Evolutionary conservation across 2,888 invertebrate species (phyloP).

Genomic region (Euclidia mi): DNA sequence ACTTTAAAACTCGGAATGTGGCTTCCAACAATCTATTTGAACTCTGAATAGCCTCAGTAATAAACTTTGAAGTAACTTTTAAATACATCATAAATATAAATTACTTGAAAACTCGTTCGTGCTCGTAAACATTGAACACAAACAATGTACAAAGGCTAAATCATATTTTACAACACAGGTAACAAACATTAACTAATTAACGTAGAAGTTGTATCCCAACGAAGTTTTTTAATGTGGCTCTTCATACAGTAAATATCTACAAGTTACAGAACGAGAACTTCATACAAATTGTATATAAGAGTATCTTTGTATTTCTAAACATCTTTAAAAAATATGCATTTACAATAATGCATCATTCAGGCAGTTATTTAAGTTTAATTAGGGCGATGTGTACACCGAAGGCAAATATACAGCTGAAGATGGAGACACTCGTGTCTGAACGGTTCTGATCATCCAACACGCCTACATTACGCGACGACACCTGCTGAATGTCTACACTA

Average conservation of each 20-base stretch:
- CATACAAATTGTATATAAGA: slow-evolving; percentile 28
- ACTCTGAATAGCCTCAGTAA: slow-evolving; percentile 44
- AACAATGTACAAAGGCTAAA: background rate
- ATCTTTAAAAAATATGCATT: slow-evolving; percentile 38
- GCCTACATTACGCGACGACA: background rate
- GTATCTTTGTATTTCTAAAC: slow-evolving; percentile 23
- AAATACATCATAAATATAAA: no score
- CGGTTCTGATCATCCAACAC: background rate
- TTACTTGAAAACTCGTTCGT: no score
- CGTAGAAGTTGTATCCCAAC: slow-evolving; percentile 12
- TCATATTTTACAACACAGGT: slow-evolving; percentile 4
- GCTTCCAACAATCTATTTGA: slow-evolving; percentile 40
- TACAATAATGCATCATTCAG: slow-evolving; percentile 33
- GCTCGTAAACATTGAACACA: background rate
- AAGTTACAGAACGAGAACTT: slow-evolving; percentile 30
- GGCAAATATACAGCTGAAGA: slow-evolving; percentile 26
- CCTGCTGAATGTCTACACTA: background rate
- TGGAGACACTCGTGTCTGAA: slow-evolving; percentile 4
- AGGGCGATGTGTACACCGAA: slow-evolving; percentile 38
- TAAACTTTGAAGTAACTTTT: slow-evolving; percentile 23
- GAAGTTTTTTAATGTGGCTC: slow-evolving; percentile 13
- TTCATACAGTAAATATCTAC: slow-evolving; percentile 28
- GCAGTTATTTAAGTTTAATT: slow-evolving; percentile 28
- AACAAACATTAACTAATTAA: slow-evolving; percentile 18
- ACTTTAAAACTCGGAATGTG: slow-evolving; percentile 46